Base-by-base conservation (phyloP, 2,113 vertebrate genomes). In the Hemicordylus capensis region DNA sequence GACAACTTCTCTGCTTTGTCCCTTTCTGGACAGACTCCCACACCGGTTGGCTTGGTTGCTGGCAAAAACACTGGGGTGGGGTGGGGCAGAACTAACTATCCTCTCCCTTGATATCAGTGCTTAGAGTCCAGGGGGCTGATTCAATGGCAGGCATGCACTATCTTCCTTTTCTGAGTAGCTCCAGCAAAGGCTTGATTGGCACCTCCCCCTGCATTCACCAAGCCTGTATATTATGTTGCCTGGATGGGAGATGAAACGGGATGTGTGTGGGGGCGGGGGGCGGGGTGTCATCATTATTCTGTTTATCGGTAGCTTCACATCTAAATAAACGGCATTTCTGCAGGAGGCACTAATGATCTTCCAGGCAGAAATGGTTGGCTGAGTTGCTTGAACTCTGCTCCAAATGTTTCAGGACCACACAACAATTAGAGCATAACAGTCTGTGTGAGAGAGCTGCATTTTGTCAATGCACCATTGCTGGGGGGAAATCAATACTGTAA, bases 401-500 rank as follows among this genome's bases (percentile, higher is more conserved):
- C n/a, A 91, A 90, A 86, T 22, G 10, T 75, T 84, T 89, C 37
- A 1, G 28, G 69, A 84, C 39, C 19, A 64, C 46, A 24, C 6
- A 87, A n/a, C 72, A 91, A 85, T 80, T 78, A 89, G 2, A 87
- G 46, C 34, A 72, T 2, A 66, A 61, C n/a, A 75, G 4, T 39
- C 85, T 80, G 48, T 89, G 78, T 84, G 42, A 39, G 89, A 89
- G 80, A 46, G 59, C 26, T 26, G 12, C 54, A 24, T 82, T 90
- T 78, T 82, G 73, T 89, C 84, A 84, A 82, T 85, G 66, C 34
- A 78, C 28, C 61, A 63, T 39, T 51, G 5, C 19, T 81, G n/a
- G 67, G 10, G n/a, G 22, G 51, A 14, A 88, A 90, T 93, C 89
- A 77, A 64, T 92, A 75, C n/a, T 31, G n/a, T 56, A 89, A 76